Evolutionary conservation across 1,140 invertebrate genomes (phyloP), one percentile per base, ranked within the genome.

Genomic region (Magallana gigas): DNA sequence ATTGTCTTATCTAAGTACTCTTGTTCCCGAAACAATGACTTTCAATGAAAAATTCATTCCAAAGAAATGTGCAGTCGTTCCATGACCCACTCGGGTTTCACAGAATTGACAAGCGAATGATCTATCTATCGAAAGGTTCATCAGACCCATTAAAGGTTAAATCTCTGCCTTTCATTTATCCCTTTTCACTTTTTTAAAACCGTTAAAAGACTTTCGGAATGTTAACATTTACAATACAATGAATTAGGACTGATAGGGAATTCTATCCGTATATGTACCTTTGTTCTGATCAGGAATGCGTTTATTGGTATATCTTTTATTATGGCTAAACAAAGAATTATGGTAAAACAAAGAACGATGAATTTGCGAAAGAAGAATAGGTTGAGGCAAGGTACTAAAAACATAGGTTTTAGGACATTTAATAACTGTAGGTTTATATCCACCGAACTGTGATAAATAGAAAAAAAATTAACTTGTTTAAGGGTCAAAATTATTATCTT

Each of bases 31-130:
- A 76, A 76, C 68, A 76, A 76, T 76, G 68, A 76, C 68, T 76
- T 36, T 76, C 68, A 76, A 76, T 76, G 23, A 76, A 36, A 76
- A 76, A 36, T 76, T 76, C 23, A 76, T 76, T 76, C 68, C 11
- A 76, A 76, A 76, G 68, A 76, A 76, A 76, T 76, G 68, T 12
- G 68, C 68, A 76, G 9, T 76, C 68, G 68, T 76, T 76, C 68
- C 68, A 76, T 76, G 68, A 76, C 68, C 68, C 68, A 76, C 68
- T 76, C 68, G 68, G 68, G 11, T 76, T 76, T 76, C 68, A 12
- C 36, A 76, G 68, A 76, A 76, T 76, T 76, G 68, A 76, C 68
- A 76, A 76, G 68, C 68, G 68, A 29, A 23, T 76, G 68, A 76
- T 76, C 11, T 76, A 76, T 76, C 81, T 83, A 83, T 58, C 57